Base-by-base conservation (phyloP, 2,113 vertebrate species). In the Perca schrenkii region DNA sequence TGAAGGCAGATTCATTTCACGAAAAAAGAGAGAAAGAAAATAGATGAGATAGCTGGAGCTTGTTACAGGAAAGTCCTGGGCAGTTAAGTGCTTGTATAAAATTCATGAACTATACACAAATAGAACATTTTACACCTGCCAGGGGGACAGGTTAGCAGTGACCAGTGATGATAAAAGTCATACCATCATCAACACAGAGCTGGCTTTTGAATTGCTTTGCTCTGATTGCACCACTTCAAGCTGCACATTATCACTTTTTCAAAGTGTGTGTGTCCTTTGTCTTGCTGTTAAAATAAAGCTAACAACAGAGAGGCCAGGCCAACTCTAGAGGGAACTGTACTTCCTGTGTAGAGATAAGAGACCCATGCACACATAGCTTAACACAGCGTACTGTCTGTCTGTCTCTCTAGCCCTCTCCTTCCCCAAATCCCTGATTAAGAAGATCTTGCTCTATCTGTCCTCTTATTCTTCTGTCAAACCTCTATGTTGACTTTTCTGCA, bases 321-420 rank as follows among this genome's bases (percentile, higher is more conserved):
- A 77, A 10, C 50, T 72, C 56, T 21, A 19, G 22, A 71, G 69
- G 64, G 62, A 63, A 70, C 76, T 69, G 72, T 66, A 69, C 66
- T 17, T 60, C 73, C 64, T 46, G 31, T 74, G 56, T 36, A 62
- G 43, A 49, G 82, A 83, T 80, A 62, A 77, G 36, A 62, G 49
- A 62, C 54, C 68, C 69, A 56, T 61, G 50, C n/a, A 17, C 66
- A 67, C 28, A 28, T 28, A 87, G 73, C 73, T 77, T 77, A 80
- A 36, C 3, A 13, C 34, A 66, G 80, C 66, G 76, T 58, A 73
- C 43, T 43, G 22, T 50, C 50, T 15, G 19, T 49, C 46, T 40
- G 31, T 31, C 28, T 66, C 34, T 66, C 73, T 16, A 7, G 6
- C 36, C 36, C 43, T 61, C 28, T 64, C 16, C 31, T 12, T 46